Evolutionary conservation across 2,888 invertebrate species (phyloP).

Genomic region (Heliconius hortense): DNA sequence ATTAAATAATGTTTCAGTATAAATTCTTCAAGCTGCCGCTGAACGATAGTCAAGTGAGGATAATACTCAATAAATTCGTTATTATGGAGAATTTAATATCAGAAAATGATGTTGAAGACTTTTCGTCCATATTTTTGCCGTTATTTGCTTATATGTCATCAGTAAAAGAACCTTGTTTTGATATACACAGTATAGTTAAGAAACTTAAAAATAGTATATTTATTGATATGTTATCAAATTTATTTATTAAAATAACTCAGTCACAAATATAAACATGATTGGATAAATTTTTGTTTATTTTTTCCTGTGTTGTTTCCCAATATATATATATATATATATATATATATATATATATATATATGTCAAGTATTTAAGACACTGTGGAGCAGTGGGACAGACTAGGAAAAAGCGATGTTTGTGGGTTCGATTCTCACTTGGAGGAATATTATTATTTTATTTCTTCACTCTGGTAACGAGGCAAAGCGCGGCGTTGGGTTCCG

Average conservation of each 20-base stretch:
- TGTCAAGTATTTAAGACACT: too few relatives aligned
- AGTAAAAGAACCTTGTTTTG: conserved; percentile 52
- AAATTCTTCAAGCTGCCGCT: conserved; percentile 63
- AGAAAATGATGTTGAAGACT: conserved; percentile 53
- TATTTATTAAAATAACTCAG: conserved; percentile 30
- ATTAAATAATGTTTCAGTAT: conserved; percentile 59
- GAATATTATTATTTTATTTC: too few relatives aligned
- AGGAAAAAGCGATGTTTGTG: too few relatives aligned
- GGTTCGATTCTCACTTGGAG: too few relatives aligned
- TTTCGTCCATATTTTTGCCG: conserved; percentile 55
- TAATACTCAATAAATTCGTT: conserved; percentile 53
- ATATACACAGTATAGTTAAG: conserved; percentile 44
- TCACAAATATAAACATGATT: conserved; percentile 29
- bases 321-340: too few relatives aligned
- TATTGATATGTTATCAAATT: conserved; percentile 47
- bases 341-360: too few relatives aligned
- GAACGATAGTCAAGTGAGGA: conserved; percentile 53
- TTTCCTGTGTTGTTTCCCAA: not conserved
- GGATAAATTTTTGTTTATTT: not conserved
- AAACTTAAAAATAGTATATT: conserved; percentile 52
- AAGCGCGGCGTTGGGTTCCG: too few relatives aligned
- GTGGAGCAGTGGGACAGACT: too few relatives aligned
- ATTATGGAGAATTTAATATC: conserved; percentile 51
- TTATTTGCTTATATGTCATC: conserved; percentile 62
- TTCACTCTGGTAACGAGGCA: too few relatives aligned